A percentile compares a stretch with the other conserved stretches of the same genome.
These are phyloP conservation scores for Cerceris ruficornis DNA, from an alignment of 2,888 invertebrate species.

Conservation along the genomic window DNA sequence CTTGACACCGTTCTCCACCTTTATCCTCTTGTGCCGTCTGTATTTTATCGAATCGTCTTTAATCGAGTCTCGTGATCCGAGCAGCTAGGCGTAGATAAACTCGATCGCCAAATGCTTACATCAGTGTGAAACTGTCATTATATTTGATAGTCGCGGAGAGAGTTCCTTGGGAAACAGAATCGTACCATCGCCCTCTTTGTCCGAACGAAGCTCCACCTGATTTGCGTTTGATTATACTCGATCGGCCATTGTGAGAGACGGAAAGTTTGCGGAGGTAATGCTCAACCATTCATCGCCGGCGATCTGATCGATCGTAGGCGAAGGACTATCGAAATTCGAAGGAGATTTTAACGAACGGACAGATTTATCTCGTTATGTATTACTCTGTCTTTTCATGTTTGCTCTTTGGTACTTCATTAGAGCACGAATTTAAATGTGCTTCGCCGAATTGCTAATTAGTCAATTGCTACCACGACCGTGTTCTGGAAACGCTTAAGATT, in stretches of 20 bases:
- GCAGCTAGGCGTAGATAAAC: constrained; percentile 1
- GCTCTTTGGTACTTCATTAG: not conserved
- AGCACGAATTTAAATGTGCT: too few species aligned
- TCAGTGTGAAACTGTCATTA: constrained; percentile 47
- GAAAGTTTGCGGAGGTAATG: constrained; percentile 33
- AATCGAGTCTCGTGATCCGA: not conserved
- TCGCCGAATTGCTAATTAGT: not conserved
- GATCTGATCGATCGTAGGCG: constrained; percentile 14
- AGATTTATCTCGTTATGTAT: not conserved
- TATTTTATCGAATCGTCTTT: not conserved
- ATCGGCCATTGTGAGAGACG: constrained; percentile 38
- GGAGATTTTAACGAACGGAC: constrained; percentile 49
- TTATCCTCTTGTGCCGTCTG: not conserved
- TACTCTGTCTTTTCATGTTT: not conserved
- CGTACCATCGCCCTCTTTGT: constrained; percentile 45
- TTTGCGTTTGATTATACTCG: constrained; percentile 42
- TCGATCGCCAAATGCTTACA: constrained; percentile 1
- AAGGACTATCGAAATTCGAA: constrained; percentile 45
- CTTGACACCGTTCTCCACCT: too few species aligned
- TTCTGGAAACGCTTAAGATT: not conserved
- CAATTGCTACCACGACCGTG: not conserved
- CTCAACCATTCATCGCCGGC: constrained; percentile 21
- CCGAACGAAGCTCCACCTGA: constrained; percentile 44
- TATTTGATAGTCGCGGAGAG: constrained; percentile 33
- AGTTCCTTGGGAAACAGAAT: constrained; percentile 44